Evolutionary conservation across 2,113 vertebrate genomes (phyloP), one percentile per base, ranked within the genome.

Genomic region (Xenopus laevis): DNA sequence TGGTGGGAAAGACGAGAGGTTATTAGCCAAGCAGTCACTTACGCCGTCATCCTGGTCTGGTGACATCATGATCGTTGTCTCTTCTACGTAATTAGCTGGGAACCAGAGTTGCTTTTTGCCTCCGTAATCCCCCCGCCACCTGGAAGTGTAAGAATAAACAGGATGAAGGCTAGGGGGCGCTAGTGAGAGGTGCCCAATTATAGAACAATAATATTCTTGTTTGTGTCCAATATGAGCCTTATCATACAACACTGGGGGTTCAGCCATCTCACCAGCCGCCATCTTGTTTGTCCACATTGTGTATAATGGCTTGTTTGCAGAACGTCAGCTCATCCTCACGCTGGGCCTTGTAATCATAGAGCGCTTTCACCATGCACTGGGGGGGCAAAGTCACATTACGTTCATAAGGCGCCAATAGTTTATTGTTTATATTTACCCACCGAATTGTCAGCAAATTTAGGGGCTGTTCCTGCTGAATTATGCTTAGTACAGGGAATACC

Each of bases 261-360:
- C 2, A 17, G 13, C n/a, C 0, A 1, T 60, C 88, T 93, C 85
- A 94, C 93, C 93, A 95, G 83, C 93, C 92, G 0, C 92, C 93
- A 0, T 95, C 93, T 82, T 95, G 93, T 71, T 94, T 94, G 79
- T 94, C 93, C 2, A 94, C 93, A 0, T 89, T 93, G 79, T 90
- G 81, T 83, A 94, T 91, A 66, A 95, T 92, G 55, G 93, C 92
- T 79, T 95, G 93, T 78, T 95, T 95, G 84, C 92, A 93, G 88
- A 95, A 95, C 0, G 91, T 94, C n/a, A 95, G 87, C 81, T 95
- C 93, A 0, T 95, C 93, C 55, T 95, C 93, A n/a, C 93, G 84
- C 80, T 94, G 93, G 0, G 93, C 93, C 78, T 91, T 88, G 79
- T 95, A 95, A 83, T 95, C 93, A 0, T 94, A 94, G 71, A 94